Percentiles rank a stretch among this genome's conserved stretches.
phyloP scores from a whole-genome alignment of 2,797 vertebrate genomes.

The Lepidocolaptes lacrymiger region DNA sequence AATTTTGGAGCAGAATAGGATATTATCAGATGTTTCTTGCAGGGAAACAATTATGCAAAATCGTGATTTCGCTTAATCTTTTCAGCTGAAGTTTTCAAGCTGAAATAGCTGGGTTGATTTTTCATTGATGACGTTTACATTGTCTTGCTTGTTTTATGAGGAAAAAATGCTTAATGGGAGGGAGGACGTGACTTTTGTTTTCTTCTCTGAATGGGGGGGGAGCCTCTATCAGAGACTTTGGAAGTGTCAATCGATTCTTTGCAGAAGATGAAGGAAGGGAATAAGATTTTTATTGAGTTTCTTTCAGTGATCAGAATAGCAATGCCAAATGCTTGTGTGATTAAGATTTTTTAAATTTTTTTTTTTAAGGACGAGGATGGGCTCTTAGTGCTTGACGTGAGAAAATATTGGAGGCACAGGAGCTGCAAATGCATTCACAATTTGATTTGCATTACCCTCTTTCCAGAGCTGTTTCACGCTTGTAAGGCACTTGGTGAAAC shows the following conservation, averaged over 20 bases:
- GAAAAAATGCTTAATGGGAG: conserved; percentile 36
- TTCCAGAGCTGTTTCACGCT: conserved; percentile 28
- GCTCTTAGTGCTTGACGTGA: conserved; percentile 22
- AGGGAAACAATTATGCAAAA: conserved; percentile 47
- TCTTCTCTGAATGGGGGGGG: conserved; percentile 26
- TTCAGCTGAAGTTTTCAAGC: conserved; percentile 15
- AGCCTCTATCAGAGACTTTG: conserved; percentile 22
- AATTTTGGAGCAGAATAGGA: conserved; percentile 34
- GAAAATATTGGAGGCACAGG: conserved; percentile 33
- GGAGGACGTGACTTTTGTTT: conserved; percentile 54
- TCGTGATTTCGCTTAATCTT: conserved; percentile 28
- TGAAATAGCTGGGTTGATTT: conserved; percentile 61
- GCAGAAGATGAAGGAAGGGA: conserved; percentile 61
- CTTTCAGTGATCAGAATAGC: conserved; percentile 56
- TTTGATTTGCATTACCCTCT: conserved; percentile 38
- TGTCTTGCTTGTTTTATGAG: conserved; percentile 53
- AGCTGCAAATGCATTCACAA: conserved; percentile 44
- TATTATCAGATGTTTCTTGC: conserved; percentile 37
- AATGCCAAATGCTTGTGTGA: conserved; percentile 4
- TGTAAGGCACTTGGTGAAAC: conserved; percentile 31
- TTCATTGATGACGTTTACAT: conserved; percentile 41
- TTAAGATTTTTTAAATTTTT: background rate
- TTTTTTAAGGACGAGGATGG: conserved; percentile 1
- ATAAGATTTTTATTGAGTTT: conserved; percentile 57
- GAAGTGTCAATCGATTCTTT: conserved; percentile 58